Conservation (phyloP, 2,888 invertebrate genomes). For the Leptinotarsa peninsularis region DNA sequence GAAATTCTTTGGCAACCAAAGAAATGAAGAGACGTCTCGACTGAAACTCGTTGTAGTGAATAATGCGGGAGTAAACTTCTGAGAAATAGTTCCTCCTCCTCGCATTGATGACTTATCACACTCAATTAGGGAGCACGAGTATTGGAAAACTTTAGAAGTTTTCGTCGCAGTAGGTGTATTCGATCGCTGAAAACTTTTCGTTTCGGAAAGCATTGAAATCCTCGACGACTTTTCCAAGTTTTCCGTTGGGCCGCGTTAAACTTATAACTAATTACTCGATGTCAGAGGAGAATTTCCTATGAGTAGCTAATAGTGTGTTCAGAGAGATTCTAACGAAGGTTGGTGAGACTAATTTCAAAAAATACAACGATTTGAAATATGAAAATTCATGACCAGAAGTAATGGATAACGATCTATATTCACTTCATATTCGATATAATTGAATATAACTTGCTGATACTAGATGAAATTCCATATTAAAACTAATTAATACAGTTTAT, state of each 20-base stretch:
- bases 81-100: neutral
- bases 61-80: neutral
- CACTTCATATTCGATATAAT: too few species aligned
- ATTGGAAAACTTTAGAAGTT: neutral
- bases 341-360: too few species aligned
- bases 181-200: constrained; percentile 7
- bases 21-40: neutral
- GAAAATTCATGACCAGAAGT: too few species aligned
- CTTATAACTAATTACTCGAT: neutral
- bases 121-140: neutral
- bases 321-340: too few species aligned
- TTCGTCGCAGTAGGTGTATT: neutral
- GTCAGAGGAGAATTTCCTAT: constrained; percentile 2
- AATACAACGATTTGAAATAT: too few species aligned
- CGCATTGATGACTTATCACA: constrained; percentile 1
- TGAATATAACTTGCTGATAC: too few species aligned
- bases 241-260: constrained; percentile 8
- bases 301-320: neutral
- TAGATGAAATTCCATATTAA: too few species aligned
- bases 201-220: constrained; percentile 6
- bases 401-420: too few species aligned
- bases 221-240: neutral
- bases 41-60: neutral
- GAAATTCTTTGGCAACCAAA: neutral
- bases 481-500: too few species aligned